Conservation (phyloP, 2,888 invertebrate species). For the Axea sp. region DNA sequence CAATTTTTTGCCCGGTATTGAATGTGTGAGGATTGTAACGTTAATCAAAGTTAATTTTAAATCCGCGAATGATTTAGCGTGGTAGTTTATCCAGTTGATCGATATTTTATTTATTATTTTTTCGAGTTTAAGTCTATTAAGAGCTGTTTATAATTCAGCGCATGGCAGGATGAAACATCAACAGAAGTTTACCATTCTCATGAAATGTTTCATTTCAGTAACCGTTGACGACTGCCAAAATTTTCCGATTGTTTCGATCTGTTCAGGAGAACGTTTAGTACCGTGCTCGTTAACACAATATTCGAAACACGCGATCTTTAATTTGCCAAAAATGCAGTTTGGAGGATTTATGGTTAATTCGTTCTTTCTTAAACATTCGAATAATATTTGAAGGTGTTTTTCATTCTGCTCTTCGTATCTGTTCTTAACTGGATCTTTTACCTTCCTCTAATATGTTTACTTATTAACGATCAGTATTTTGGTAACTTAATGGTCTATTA, state of each 20-base stretch:
- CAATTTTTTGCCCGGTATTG: not conserved
- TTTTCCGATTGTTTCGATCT: conserved; percentile 58
- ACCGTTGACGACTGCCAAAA: not conserved
- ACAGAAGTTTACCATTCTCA: not conserved
- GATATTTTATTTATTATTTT: not conserved
- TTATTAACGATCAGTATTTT: no score
- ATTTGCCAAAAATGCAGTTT: conserved; percentile 71
- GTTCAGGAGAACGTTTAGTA: conserved; percentile 62
- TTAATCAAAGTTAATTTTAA: not conserved
- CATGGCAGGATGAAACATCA: conserved; percentile 23
- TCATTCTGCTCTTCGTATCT: conserved; percentile 52
- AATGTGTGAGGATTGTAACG: not conserved
- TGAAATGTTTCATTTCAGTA: not conserved
- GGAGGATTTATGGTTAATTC: conserved; percentile 61
- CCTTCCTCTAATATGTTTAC: no score
- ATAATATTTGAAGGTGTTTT: conserved; percentile 26
- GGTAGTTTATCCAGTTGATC: not conserved
- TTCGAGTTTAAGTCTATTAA: not conserved
- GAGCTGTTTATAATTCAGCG: conserved; percentile 8
- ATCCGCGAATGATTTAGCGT: not conserved
- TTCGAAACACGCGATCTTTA: conserved; percentile 68
- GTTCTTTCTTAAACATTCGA: conserved; percentile 43
- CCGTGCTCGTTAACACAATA: conserved; percentile 58
- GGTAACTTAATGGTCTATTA: no score
- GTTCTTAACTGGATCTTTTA: no score